Evolutionary conservation across 2,888 invertebrate species (phyloP).

Genomic region (Oxytorus armatus): DNA sequence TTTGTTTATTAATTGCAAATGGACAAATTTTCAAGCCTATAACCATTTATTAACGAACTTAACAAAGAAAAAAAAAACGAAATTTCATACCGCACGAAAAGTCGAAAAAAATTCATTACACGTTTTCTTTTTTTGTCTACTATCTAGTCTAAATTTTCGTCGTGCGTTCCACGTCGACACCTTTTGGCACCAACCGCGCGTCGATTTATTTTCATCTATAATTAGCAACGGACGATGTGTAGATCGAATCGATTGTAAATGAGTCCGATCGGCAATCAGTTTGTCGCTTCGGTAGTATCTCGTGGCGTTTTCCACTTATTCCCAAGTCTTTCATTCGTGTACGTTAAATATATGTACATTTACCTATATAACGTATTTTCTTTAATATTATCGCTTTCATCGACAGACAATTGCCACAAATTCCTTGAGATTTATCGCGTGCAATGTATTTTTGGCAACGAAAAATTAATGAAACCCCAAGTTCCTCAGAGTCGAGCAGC

Average conservation of each 20-base stretch:
- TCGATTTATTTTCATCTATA: conserved; percentile 67
- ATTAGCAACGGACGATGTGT: conserved; percentile 50
- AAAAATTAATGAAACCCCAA: background rate
- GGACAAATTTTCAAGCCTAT: background rate
- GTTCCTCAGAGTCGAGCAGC: background rate
- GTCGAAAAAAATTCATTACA: conserved; percentile 10
- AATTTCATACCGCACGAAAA: conserved; percentile 2
- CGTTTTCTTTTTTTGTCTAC: conserved; percentile 25
- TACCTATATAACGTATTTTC: background rate
- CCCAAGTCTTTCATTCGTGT: too few relatives aligned
- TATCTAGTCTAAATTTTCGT: conserved; percentile 20
- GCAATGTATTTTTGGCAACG: background rate
- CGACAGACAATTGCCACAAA: background rate
- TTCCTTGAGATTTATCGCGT: background rate
- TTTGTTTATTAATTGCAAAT: background rate
- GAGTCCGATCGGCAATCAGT: conserved; percentile 44
- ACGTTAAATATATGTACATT: background rate
- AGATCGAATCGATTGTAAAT: conserved; percentile 41
- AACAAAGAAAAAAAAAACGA: conserved; percentile 6
- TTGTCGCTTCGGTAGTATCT: too few relatives aligned
- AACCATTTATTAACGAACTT: conserved; percentile 1
- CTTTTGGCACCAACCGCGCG: conserved; percentile 51
- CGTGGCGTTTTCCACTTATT: too few relatives aligned
- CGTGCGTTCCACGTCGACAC: conserved; percentile 38
- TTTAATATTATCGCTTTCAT: background rate